These are phyloP conservation scores for Hydropsyche tenuis DNA, from an alignment of 1,140 invertebrate species.

Conservation along the genomic window DNA sequence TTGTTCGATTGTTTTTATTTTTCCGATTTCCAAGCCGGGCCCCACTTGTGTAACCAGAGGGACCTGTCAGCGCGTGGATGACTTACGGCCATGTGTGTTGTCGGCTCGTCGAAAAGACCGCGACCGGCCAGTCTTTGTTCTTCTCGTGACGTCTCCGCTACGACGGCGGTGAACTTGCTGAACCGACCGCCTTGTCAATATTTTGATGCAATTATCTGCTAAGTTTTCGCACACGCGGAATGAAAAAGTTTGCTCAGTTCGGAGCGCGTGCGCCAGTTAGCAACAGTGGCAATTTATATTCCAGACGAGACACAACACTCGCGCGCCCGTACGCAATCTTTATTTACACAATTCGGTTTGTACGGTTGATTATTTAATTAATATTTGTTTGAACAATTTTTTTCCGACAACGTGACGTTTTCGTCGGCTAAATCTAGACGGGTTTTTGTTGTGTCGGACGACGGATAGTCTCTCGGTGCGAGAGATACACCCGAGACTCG, in stretches of 20 bases:
- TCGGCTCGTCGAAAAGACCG: no score
- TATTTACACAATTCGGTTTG: slow-evolving; percentile 27
- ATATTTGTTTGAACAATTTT: slow-evolving; percentile 28
- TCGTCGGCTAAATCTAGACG: slow-evolving; percentile 19
- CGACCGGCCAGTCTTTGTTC: slow-evolving; percentile 22
- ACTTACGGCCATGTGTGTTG: slow-evolving; percentile 46
- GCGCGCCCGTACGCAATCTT: slow-evolving; percentile 21
- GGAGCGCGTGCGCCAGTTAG: background rate
- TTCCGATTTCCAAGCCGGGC: slow-evolving; percentile 2
- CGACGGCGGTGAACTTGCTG: slow-evolving; percentile 30
- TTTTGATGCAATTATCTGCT: slow-evolving; percentile 35
- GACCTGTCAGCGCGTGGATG: slow-evolving; percentile 31
- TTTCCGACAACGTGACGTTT: background rate
- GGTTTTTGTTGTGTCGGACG: background rate
- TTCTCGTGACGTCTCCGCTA: slow-evolving; percentile 23
- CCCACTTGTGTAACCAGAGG: slow-evolving; percentile 46
- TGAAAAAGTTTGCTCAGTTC: background rate
- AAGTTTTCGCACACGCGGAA: background rate
- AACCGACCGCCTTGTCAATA: slow-evolving; percentile 35
- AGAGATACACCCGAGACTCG: background rate
- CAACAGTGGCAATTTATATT: slow-evolving; percentile 24
- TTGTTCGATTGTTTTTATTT: background rate
- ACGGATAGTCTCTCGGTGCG: no score
- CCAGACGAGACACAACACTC: slow-evolving; percentile 10
- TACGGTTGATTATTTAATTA: slow-evolving; percentile 36